Evolutionary conservation across 1,140 invertebrate species (phyloP).

Genomic region (Lethrus apterus): DNA sequence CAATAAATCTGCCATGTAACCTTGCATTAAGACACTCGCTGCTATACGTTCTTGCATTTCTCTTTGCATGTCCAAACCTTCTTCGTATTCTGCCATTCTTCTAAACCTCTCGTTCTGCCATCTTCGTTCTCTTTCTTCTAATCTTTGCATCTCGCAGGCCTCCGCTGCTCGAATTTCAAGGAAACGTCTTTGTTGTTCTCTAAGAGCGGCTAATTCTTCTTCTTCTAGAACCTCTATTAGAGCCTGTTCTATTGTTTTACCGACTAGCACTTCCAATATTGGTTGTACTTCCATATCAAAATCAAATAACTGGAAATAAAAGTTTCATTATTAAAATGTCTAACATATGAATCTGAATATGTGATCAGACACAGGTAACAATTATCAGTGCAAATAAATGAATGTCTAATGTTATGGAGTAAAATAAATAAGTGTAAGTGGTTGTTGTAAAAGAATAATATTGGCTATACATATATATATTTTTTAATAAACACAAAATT

Average conservation of each 20-base stretch:
- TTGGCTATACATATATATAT: too few species aligned
- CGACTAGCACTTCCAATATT: slow-evolving; percentile 78
- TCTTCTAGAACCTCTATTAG: slow-evolving; percentile 75
- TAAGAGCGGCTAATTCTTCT: slow-evolving; percentile 64
- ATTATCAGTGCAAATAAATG: too few species aligned
- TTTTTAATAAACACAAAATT: too few species aligned
- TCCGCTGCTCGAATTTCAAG: slow-evolving; percentile 71
- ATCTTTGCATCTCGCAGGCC: slow-evolving; percentile 63
- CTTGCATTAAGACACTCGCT: slow-evolving; percentile 70
- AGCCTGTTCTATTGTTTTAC: slow-evolving; percentile 80
- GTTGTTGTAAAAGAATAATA: too few species aligned
- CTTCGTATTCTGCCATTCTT: slow-evolving; percentile 50
- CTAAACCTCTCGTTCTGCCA: slow-evolving; percentile 46
- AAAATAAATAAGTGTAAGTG: too few species aligned
- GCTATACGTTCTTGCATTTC: slow-evolving; percentile 74
- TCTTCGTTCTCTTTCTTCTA: slow-evolving; percentile 65
- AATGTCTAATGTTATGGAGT: too few species aligned
- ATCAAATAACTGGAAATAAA: slow-evolving; percentile 60
- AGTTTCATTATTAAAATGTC: too few species aligned
- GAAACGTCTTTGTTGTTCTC: slow-evolving; percentile 69
- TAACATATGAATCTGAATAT: too few species aligned
- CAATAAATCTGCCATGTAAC: slow-evolving; percentile 73
- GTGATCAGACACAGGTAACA: too few species aligned
- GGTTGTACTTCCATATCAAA: slow-evolving; percentile 85
- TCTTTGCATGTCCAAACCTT: slow-evolving; percentile 44